A percentile compares a stretch with the other conserved stretches of the same genome.
These are phyloP conservation scores for Seira ritae DNA, from an alignment of 2,888 invertebrate species.

Conservation along the genomic window DNA sequence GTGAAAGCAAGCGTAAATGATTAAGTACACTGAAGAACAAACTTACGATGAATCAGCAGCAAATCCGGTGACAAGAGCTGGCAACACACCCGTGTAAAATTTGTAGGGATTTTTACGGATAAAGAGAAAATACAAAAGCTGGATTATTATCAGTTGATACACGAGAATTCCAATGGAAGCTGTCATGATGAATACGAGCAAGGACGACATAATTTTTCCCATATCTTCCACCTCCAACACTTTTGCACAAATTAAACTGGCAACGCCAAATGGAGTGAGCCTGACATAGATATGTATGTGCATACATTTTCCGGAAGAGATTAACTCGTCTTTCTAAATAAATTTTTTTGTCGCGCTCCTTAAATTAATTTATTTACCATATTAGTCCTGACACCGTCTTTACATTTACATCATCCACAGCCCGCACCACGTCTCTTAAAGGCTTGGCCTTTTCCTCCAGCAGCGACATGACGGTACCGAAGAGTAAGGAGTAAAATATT, in stretches of 20 bases:
- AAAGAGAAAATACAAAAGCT: constrained; percentile 87
- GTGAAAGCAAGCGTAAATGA: too few relatives aligned
- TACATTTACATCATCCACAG: constrained; percentile 93
- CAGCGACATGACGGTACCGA: constrained; percentile 91
- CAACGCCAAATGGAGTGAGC: constrained; percentile 89
- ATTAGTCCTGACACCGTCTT: constrained; percentile 95
- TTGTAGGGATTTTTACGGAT: constrained; percentile 89
- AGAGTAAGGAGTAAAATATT: constrained; percentile 92
- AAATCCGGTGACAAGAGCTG: constrained; percentile 90
- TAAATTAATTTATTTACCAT: constrained; percentile 81
- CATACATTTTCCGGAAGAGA: too few relatives aligned
- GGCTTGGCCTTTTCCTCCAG: constrained; percentile 86
- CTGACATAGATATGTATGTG: constrained; percentile 75
- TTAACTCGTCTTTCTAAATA: too few relatives aligned
- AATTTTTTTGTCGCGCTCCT: neutral
- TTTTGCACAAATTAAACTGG: constrained; percentile 89
- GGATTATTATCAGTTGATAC: constrained; percentile 90
- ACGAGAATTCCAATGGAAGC: constrained; percentile 88
- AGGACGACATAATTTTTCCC: constrained; percentile 78
- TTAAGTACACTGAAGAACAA: too few relatives aligned
- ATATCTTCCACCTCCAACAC: constrained; percentile 84
- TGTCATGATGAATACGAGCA: constrained; percentile 85
- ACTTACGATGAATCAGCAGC: constrained; percentile 94
- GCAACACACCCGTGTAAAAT: constrained; percentile 88
- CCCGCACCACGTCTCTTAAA: constrained; percentile 88